Evolutionary conservation across 2,888 invertebrate species (phyloP).

Genomic region (Lithosia quadra): DNA sequence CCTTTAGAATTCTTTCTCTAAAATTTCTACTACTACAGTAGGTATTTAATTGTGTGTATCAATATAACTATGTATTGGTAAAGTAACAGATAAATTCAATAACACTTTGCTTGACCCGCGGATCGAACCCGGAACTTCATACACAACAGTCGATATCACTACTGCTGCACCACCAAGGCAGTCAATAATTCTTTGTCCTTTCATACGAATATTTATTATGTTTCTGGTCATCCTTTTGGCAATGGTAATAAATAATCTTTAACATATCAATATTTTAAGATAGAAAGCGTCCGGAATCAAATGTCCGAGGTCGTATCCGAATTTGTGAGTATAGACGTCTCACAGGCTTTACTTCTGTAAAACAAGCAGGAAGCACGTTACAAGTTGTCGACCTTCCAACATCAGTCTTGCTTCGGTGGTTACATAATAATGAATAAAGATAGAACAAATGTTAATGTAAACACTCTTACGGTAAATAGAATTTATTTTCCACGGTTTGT

Average conservation of each 20-base stretch:
- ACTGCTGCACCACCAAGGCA: background rate
- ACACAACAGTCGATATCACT: background rate
- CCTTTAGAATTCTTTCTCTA: no score
- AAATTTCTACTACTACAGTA: no score
- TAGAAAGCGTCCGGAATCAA: conserved; percentile 48
- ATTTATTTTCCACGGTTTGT: conserved; percentile 41
- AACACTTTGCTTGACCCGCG: background rate
- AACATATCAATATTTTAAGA: conserved; percentile 41
- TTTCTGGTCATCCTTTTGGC: conserved; percentile 25
- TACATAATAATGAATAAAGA: conserved; percentile 51
- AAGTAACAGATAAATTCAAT: background rate
- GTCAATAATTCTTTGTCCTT: conserved; percentile 22
- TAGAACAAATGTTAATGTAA: conserved; percentile 38
- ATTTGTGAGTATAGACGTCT: conserved; percentile 45
- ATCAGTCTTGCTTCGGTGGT: conserved; percentile 63
- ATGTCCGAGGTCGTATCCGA: conserved; percentile 50
- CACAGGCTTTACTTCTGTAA: background rate
- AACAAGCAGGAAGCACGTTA: conserved; percentile 61
- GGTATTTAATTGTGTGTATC: no score
- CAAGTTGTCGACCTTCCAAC: conserved; percentile 69
- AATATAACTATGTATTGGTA: no score
- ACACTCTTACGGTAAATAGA: conserved; percentile 44
- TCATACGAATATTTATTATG: conserved; percentile 25
- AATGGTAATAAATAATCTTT: conserved; percentile 22
- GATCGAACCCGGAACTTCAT: background rate